Conservation (phyloP, 2,888 invertebrate genomes). For the Apamea epomidion region DNA sequence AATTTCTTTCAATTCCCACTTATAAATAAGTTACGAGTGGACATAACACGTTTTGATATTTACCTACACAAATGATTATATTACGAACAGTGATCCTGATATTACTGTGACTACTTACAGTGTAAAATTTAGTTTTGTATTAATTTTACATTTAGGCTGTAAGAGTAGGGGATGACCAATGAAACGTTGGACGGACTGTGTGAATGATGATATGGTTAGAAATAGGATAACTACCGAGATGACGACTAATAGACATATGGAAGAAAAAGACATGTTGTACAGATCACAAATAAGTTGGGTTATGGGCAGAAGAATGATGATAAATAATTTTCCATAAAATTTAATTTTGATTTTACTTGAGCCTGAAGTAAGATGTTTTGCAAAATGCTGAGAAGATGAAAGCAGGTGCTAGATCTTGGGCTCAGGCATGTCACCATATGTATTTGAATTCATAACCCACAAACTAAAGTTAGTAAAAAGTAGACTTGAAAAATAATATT, state of each 20-base stretch:
- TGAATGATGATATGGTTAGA: too few species aligned
- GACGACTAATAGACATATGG: too few species aligned
- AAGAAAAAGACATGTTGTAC: too few species aligned
- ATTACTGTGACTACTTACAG: not conserved
- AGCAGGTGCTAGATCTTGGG: not conserved
- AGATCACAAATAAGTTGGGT: too few species aligned
- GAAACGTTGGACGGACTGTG: too few species aligned
- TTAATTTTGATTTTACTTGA: not conserved
- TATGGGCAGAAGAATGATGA: too few species aligned
- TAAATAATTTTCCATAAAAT: not conserved
- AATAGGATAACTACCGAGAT: too few species aligned
- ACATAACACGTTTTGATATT: not conserved
- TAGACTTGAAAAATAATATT: not conserved
- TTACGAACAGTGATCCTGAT: not conserved
- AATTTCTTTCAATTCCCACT: not conserved
- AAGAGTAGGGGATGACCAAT: too few species aligned
- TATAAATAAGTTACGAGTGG: not conserved
- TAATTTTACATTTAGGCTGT: not conserved
- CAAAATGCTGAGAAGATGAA: not conserved
- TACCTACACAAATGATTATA: not conserved
- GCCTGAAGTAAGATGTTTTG: not conserved
- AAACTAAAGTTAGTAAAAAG: not conserved
- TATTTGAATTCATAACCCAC: not conserved
- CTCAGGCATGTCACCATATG: not conserved
- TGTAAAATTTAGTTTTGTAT: not conserved